phyloP scores from a whole-genome alignment of 2,797 vertebrate species.

The Gobionotothen gibberifrons region DNA sequence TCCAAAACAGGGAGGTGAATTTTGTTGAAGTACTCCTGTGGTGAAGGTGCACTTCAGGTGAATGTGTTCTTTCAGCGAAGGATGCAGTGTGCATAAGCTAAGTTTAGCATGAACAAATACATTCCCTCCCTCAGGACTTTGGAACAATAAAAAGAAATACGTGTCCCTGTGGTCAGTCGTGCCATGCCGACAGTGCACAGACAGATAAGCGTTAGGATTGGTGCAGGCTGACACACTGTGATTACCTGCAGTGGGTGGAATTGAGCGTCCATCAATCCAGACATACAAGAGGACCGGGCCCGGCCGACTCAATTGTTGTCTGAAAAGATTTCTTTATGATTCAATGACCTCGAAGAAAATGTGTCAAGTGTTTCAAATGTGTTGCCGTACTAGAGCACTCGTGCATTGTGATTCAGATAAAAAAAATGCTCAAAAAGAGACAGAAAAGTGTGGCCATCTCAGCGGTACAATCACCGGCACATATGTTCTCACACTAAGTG shows the following conservation, averaged over 20 bases:
- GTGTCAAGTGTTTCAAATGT: slow-evolving; percentile 59
- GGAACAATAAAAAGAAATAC: slow-evolving; percentile 75
- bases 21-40: slow-evolving; percentile 30
- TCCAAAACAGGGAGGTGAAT: slow-evolving; percentile 25
- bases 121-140: slow-evolving; percentile 46
- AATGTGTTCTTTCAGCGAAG: slow-evolving; percentile 30
- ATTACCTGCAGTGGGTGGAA: slow-evolving; percentile 80
- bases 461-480: slow-evolving; percentile 41
- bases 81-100: slow-evolving; percentile 37
- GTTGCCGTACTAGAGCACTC: slow-evolving; percentile 14
- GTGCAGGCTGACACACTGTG: slow-evolving; percentile 79
- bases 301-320: slow-evolving; percentile 70
- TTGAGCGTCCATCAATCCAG: slow-evolving; percentile 81
- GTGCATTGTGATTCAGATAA: slow-evolving; percentile 35
- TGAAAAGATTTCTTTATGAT: slow-evolving; percentile 70
- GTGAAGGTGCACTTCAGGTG: slow-evolving; percentile 54
- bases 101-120: slow-evolving; percentile 46
- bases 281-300: slow-evolving; percentile 58
- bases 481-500: slow-evolving; percentile 46
- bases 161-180: slow-evolving; percentile 77
- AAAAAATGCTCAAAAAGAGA: slow-evolving; percentile 30
- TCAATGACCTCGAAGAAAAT: slow-evolving; percentile 66
- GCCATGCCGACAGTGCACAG: slow-evolving; percentile 72
- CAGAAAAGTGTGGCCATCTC: slow-evolving; percentile 19
- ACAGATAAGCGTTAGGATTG: slow-evolving; percentile 84